Conservation (phyloP, 2,888 invertebrate genomes). For the Phrixothrix hirtus region DNA sequence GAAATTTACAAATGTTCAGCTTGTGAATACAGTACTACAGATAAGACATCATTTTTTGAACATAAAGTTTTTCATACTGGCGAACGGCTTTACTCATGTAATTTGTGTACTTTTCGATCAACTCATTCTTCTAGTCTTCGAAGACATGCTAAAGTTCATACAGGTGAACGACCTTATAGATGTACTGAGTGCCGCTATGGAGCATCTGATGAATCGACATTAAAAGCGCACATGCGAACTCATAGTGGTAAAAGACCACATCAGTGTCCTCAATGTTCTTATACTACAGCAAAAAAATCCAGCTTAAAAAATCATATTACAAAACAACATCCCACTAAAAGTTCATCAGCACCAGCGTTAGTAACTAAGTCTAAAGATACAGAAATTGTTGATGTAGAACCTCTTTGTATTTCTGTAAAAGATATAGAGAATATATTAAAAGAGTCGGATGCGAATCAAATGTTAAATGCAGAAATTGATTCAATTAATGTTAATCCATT, state of each 20-base stretch:
- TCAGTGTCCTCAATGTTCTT: constrained; percentile 4
- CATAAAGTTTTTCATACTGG: constrained; percentile 5
- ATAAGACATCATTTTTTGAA: constrained; percentile 7
- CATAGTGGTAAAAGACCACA: neutral
- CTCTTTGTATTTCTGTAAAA: neutral
- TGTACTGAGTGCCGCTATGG: constrained; percentile 9
- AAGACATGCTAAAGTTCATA: constrained; percentile 14
- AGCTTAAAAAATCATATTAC: constrained; percentile 1
- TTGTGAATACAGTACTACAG: constrained; percentile 6
- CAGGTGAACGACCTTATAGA: neutral
- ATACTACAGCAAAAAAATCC: neutral
- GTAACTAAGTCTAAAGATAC: neutral
- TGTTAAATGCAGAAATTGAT: neutral
- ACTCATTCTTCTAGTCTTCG: constrained; percentile 10
- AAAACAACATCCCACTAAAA: neutral
- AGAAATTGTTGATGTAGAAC: neutral
- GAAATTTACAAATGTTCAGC: constrained; percentile 3
- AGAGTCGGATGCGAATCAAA: neutral
- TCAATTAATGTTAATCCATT: too few relatives aligned
- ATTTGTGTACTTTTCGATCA: constrained; percentile 9
- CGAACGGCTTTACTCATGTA: constrained; percentile 6
- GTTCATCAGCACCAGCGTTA: neutral
- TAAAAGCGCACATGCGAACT: constrained; percentile 3
- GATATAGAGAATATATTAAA: neutral
- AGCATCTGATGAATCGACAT: neutral